Conservation (phyloP, 2,113 vertebrate species). For the Lethenteron reissneri region DNA sequence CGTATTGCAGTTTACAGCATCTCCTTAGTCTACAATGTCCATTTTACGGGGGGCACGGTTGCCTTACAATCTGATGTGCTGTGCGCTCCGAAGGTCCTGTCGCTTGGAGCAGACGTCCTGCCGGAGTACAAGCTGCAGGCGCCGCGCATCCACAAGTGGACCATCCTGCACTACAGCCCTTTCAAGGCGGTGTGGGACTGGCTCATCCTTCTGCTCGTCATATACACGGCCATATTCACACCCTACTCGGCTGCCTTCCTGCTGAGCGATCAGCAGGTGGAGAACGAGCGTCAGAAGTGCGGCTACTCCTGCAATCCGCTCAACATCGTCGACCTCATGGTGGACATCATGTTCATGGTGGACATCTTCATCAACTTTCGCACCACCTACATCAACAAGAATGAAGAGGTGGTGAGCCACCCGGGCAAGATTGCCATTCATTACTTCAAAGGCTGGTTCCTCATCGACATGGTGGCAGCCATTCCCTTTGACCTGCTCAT, state of each 20-base stretch:
- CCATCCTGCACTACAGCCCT: constrained; percentile 91
- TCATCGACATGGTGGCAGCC: constrained; percentile 90
- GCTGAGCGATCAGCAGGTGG: constrained; percentile 66
- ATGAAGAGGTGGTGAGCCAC: constrained; percentile 91
- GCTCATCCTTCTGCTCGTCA: constrained; percentile 86
- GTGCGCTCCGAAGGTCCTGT: constrained; percentile 42
- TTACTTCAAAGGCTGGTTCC: constrained; percentile 99
- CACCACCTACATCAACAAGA: constrained; percentile 90
- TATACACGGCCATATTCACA: constrained; percentile 87
- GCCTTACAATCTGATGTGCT: background rate
- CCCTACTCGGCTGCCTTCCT: constrained; percentile 88
- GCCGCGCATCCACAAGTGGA: constrained; percentile 76
- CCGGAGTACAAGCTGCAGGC: constrained; percentile 91
- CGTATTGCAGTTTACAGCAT: no score
- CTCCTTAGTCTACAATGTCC: no score
- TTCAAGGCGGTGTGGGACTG: constrained; percentile 98
- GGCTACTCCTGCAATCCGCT: constrained; percentile 78
- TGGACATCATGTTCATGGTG: constrained; percentile 96
- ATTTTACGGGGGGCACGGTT: no score
- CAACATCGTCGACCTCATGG: constrained; percentile 82
- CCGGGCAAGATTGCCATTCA: constrained; percentile 72
- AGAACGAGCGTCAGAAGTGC: constrained; percentile 36
- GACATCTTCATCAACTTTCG: constrained; percentile 97
- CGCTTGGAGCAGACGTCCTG: constrained; percentile 72
- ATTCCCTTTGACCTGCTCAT: constrained; percentile 95